Base-by-base conservation (phyloP, 2,113 vertebrate genomes). In the Rissa tridactyla region DNA sequence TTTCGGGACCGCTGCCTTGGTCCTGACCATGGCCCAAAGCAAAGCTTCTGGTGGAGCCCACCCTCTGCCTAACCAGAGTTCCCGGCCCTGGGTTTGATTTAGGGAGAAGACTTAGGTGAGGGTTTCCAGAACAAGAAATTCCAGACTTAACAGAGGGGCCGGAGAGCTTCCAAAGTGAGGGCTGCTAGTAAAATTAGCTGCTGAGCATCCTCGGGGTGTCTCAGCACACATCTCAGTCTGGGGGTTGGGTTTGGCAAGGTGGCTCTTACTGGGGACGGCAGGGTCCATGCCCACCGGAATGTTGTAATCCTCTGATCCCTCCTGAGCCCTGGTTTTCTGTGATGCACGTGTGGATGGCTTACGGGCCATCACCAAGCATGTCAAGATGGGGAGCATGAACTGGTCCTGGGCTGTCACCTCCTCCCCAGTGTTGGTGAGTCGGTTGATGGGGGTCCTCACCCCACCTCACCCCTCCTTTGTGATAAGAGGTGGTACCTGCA, bases 331-430 rank as follows among this genome's bases (percentile, higher is more conserved):
- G 9, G 19, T 36, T 42, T 61, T 8, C 30, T 52, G 2, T 7
- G 60, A 18, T 26, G 27, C 38, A 26, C 27, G 6, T 13, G 13
- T 9, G 34, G 61, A 47, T 30, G 47, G 64, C 46, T 46, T 10
- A 4, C 8, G 20, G 49, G 61, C 26, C n/a, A 29, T 11, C 52
- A 29, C 18, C 27, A 47, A 21, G 15, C 52, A 11, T 0, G 1
- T 32, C n/a, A 18, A 44, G 77, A 11, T 0, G 13, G 15, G 76
- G 42, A 82, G 19, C 47, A 40, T 18, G 16, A 51, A 32, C 40
- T 13, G 11, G 9, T 23, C 9, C 52, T 11, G 36, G 36, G 32
- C 70, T 78, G 32, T 36, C 6, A 6, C 58, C 23, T 55, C 27
- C 27, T 55, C 14, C n/a, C 46, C 23, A 10, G 32, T 10, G n/a